Base-by-base conservation (phyloP, 2,888 invertebrate species). In the Acronicta alni region DNA sequence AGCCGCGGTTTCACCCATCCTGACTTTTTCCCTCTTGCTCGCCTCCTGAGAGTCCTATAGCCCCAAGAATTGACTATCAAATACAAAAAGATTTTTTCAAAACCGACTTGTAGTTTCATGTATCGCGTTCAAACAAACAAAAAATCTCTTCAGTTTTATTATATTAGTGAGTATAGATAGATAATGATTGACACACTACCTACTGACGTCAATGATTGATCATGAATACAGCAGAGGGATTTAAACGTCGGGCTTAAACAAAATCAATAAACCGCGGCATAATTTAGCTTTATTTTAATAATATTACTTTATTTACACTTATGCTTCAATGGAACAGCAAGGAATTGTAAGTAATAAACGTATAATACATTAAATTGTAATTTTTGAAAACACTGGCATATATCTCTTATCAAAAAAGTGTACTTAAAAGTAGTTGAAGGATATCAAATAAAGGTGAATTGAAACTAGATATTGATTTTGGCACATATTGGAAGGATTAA, bases 311-410 rank as follows among this genome's bases (percentile, higher is more conserved):
- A 82, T 80, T 84, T 80, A 88, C 86, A 88, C 88, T 83, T 87
- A 87, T 89, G 93, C 93, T 80, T 89, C 91, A 80, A 85, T 85
- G 89, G 91, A 89, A 81, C 90, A 94, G 93, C 93, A 94, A 87
- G 93, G 93, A 92, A 90, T 93, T 91, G 93, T 94, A 91, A 94
- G 93, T 94, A 93, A 87, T 71, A 69, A 56, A 73, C 52, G 46
- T 57, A 70, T 60, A 70, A 72, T 53, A 68, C 57, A 65, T 63
- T 54, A 43, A 63, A 68, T 63, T 56, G 64, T 59, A 55, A 55
- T 60, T 57, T 61, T 38, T 54, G 60, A 60, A 67, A 46, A 68
- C 48, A 66, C 64, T 65, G 58, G 56, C 63, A 70, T 70, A 67
- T 57, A 57, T 62, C 18, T 65, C 35, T 38, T 23, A 55, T 57